A percentile compares a stretch with the other conserved stretches of the same genome.
Conservation (phyloP, 2,888 invertebrate species). For the Mythimna impura region DNA sequence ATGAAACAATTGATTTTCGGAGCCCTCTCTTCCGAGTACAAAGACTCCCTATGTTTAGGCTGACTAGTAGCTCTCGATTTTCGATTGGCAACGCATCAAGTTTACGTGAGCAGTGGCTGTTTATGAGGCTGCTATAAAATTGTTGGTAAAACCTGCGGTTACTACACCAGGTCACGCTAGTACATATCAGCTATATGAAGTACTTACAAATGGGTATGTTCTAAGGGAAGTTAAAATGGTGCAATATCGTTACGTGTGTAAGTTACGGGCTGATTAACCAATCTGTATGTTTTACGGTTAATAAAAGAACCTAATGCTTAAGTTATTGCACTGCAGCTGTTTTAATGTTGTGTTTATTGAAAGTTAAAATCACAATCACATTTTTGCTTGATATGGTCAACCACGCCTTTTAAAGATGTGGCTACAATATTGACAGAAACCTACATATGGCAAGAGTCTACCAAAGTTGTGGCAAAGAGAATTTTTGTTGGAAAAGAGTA, state of each 20-base stretch:
- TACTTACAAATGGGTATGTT: conserved; percentile 9
- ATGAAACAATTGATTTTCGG: background rate
- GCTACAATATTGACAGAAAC: background rate
- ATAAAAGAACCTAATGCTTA: conserved; percentile 17
- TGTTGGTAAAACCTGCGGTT: conserved; percentile 24
- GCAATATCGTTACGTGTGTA: conserved; percentile 39
- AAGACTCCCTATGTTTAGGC: background rate
- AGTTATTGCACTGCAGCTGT: conserved; percentile 8
- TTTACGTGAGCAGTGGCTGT: conserved; percentile 21
- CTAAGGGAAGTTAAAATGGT: conserved; percentile 37
- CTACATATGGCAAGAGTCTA: too few relatives aligned
- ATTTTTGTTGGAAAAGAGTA: too few relatives aligned
- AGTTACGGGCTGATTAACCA: conserved; percentile 36
- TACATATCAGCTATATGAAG: conserved; percentile 13
- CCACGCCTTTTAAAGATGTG: background rate
- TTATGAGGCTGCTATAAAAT: conserved; percentile 33
- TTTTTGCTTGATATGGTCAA: background rate
- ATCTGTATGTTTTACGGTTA: conserved; percentile 25
- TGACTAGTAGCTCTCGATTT: conserved; percentile 13
- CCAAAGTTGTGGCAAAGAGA: background rate
- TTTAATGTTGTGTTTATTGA: background rate
- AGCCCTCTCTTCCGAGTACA: too few relatives aligned
- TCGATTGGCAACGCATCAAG: conserved; percentile 5
- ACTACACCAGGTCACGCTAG: conserved; percentile 41
- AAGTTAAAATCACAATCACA: background rate